phyloP scores from a whole-genome alignment of 1,140 invertebrate species.

The Acromyrmex heyeri region DNA sequence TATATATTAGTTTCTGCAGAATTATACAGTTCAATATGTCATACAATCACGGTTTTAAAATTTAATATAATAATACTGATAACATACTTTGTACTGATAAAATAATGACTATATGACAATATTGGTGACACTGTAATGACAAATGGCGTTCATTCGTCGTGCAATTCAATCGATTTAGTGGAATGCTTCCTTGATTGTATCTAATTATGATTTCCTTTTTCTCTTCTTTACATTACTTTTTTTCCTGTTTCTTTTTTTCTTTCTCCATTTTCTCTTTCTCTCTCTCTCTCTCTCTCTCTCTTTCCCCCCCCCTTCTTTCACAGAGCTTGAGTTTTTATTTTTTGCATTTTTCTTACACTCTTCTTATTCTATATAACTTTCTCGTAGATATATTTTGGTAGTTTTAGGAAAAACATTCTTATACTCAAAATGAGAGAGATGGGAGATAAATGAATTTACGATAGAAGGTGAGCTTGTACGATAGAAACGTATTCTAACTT shows the following conservation, averaged over 20 bases:
- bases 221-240: slow-evolving; percentile 29
- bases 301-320: background rate
- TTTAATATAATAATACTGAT: background rate
- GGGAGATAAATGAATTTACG: background rate
- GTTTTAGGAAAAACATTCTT: slow-evolving; percentile 5
- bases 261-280: slow-evolving; percentile 1
- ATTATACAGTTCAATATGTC: background rate
- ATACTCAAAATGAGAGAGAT: slow-evolving; percentile 13
- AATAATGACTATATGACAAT: slow-evolving; percentile 2
- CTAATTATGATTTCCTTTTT: slow-evolving; percentile 45
- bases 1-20: background rate
- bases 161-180: slow-evolving; percentile 38
- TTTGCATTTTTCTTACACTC: slow-evolving; percentile 13
- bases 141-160: slow-evolving; percentile 24
- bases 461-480: slow-evolving; percentile 54
- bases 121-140: background rate
- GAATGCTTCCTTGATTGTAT: slow-evolving; percentile 38
- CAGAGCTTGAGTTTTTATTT: slow-evolving; percentile 3
- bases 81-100: background rate
- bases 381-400: slow-evolving; percentile 18
- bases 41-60: background rate
- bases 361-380: background rate
- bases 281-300: slow-evolving; percentile 30
- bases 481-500: slow-evolving; percentile 47
- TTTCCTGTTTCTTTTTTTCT: slow-evolving; percentile 1